Evolutionary conservation across 2,113 vertebrate species (phyloP).

Genomic region (Phyllopteryx taeniolatus): DNA sequence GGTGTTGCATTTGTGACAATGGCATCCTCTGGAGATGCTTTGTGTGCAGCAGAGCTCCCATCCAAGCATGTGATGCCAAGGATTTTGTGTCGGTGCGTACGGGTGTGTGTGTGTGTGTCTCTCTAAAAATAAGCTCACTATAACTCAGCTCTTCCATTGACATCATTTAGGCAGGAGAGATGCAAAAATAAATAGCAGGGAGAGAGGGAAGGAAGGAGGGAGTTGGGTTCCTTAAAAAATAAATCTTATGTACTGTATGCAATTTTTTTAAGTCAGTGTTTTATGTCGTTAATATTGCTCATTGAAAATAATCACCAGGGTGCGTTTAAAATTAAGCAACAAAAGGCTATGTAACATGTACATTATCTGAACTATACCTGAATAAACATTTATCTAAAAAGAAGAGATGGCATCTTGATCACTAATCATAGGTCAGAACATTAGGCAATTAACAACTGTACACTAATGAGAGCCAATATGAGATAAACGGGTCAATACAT

Average conservation of each 20-base stretch:
- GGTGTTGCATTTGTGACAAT: constrained; percentile 58
- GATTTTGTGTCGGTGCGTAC: not conserved
- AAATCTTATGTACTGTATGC: not conserved
- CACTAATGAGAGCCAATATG: too few relatives aligned
- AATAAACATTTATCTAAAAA: too few relatives aligned
- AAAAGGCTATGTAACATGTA: not conserved
- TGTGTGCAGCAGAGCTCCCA: constrained; percentile 63
- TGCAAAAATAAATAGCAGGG: constrained; percentile 79
- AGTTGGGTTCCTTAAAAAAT: constrained; percentile 66
- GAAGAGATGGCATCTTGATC: too few relatives aligned
- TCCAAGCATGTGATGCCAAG: constrained; percentile 58
- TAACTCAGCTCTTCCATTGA: constrained; percentile 77
- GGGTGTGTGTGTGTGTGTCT: constrained; percentile 14
- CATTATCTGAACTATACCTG: not conserved
- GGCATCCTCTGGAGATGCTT: constrained; percentile 63
- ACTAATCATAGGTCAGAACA: too few relatives aligned
- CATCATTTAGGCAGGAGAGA: constrained; percentile 81
- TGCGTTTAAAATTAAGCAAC: too few relatives aligned
- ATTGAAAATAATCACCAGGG: too few relatives aligned
- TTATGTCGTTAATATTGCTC: not conserved
- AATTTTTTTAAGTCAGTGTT: not conserved
- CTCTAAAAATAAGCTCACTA: constrained; percentile 76
- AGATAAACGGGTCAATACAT: too few relatives aligned
- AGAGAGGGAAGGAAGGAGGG: constrained; percentile 44
- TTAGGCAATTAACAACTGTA: too few relatives aligned